Evolutionary conservation across 2,113 vertebrate species (phyloP).

Genomic region (Neodon shergylaensis): DNA sequence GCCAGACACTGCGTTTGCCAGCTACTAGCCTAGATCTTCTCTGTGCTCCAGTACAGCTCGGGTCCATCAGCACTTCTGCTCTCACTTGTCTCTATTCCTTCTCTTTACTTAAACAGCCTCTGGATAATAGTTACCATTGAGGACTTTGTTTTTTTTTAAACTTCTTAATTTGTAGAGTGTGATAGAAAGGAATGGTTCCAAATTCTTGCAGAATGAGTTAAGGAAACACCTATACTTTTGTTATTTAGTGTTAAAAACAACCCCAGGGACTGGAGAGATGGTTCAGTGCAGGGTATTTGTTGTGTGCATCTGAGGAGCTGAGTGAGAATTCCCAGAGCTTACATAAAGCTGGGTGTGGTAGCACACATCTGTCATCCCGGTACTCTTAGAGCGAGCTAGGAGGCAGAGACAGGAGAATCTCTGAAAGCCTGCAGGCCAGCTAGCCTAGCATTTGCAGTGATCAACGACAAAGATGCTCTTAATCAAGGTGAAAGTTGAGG

Average conservation of each 20-base stretch:
- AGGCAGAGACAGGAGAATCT: neutral
- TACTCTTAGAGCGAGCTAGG: neutral
- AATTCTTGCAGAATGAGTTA: neutral
- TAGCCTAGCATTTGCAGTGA: neutral
- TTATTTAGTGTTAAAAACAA: constrained; percentile 37
- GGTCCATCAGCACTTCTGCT: neutral
- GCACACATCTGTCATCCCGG: neutral
- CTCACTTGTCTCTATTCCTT: neutral
- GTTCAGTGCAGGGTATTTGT: neutral
- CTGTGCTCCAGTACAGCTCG: neutral
- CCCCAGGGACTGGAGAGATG: neutral
- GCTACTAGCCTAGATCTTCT: neutral
- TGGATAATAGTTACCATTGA: neutral
- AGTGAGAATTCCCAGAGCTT: neutral
- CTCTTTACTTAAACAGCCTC: neutral
- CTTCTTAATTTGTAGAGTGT: neutral
- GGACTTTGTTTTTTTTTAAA: neutral
- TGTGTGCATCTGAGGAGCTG: neutral
- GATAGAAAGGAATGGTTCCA: neutral
- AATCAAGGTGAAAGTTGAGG: neutral
- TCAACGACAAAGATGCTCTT: neutral
- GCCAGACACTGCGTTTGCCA: neutral
- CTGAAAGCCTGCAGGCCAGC: neutral
- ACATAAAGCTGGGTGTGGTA: neutral
- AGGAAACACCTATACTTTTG: neutral